phyloP scores from a whole-genome alignment of 2,797 vertebrate genomes.

The Carduelis carduelis region DNA sequence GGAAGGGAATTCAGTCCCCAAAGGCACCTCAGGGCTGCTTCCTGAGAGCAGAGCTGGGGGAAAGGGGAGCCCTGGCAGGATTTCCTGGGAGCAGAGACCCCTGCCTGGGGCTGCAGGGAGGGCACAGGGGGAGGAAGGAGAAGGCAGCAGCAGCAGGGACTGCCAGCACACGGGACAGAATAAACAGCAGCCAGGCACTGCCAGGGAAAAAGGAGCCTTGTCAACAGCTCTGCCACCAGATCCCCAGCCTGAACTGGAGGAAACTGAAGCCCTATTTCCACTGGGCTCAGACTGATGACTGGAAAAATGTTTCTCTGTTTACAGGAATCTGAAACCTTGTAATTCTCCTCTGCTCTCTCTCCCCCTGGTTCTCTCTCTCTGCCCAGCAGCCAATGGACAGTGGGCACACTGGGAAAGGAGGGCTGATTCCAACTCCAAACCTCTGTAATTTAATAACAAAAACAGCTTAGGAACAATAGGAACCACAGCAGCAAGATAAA shows the following conservation, averaged over 20 bases:
- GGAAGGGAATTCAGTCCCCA: background rate
- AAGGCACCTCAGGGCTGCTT: background rate
- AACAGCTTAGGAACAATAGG: conserved; percentile 2
- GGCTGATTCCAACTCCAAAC: background rate
- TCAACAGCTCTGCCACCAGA: conserved; percentile 47
- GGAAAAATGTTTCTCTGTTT: conserved; percentile 71
- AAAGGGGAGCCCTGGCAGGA: background rate
- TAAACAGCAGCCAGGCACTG: background rate
- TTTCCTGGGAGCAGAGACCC: background rate
- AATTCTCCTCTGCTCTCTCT: conserved; percentile 45
- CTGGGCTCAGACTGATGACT: conserved; percentile 30
- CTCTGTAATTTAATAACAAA: conserved; percentile 45
- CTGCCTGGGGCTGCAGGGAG: background rate
- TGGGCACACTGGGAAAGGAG: background rate
- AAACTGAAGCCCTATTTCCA: conserved; percentile 65
- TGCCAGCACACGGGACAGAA: background rate
- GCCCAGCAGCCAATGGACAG: background rate
- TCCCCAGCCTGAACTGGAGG: background rate
- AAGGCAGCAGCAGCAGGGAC: background rate
- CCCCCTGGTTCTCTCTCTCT: background rate
- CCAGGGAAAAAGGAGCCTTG: background rate
- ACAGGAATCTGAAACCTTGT: conserved; percentile 67
- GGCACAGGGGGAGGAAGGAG: background rate
- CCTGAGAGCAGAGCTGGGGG: background rate
- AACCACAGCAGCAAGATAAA: background rate